Percentiles rank a stretch among this genome's conserved stretches.
These are phyloP conservation scores for Leptinotarsa haldemani DNA, from an alignment of 2,888 invertebrate genomes.

Conservation along the genomic window DNA sequence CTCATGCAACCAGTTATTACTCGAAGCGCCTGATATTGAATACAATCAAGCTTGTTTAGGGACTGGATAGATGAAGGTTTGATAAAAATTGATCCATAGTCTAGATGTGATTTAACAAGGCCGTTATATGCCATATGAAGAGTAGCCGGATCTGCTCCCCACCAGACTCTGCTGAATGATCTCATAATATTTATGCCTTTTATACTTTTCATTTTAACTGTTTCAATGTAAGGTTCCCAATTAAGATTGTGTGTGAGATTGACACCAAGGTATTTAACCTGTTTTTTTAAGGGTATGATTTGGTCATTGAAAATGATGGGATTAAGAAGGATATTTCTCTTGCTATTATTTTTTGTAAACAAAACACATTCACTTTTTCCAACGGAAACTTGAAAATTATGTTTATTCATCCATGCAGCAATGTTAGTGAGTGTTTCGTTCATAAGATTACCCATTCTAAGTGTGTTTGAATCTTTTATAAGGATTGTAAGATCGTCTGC, in stretches of 20 bases:
- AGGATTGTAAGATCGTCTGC: constrained; percentile 29
- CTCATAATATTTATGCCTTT: constrained; percentile 36
- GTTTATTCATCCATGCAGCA: constrained; percentile 22
- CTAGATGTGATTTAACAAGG: constrained; percentile 33
- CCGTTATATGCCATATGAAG: constrained; percentile 30
- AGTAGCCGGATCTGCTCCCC: constrained; percentile 35
- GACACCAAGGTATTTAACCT: constrained; percentile 37
- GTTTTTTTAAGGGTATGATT: constrained; percentile 2
- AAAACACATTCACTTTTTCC: constrained; percentile 33
- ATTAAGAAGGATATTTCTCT: neutral
- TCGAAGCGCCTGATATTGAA: constrained; percentile 25
- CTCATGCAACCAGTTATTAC: constrained; percentile 19
- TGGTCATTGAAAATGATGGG: constrained; percentile 9
- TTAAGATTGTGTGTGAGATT: constrained; percentile 25
- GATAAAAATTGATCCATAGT: constrained; percentile 23
- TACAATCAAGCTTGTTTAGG: constrained; percentile 16
- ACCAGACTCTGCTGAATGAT: constrained; percentile 31
- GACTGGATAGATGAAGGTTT: constrained; percentile 17
- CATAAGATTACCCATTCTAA: neutral
- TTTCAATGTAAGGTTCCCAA: constrained; percentile 34
- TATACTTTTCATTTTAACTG: constrained; percentile 20
- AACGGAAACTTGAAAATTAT: constrained; percentile 24
- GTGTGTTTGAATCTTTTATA: neutral
- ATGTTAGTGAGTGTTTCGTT: constrained; percentile 23
- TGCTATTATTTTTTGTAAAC: constrained; percentile 28